Evolutionary conservation across 2,797 vertebrate genomes (phyloP).

Genomic region (Anguilla obscura): DNA sequence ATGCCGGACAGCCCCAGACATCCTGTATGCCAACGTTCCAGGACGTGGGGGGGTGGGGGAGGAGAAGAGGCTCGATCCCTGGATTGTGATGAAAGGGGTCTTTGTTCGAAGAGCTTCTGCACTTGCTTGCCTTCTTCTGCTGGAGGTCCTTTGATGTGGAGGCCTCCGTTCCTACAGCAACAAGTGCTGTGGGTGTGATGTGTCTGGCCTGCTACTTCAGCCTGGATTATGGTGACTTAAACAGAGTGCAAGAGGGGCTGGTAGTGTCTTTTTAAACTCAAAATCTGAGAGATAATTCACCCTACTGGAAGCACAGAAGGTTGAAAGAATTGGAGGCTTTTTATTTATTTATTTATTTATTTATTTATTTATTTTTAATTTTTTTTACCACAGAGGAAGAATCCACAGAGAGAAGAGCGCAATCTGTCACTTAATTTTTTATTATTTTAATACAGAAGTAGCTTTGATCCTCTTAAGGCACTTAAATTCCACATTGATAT

Average conservation of each 20-base stretch:
- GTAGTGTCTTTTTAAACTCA: neutral
- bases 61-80: neutral
- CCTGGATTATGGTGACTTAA: constrained; percentile 56
- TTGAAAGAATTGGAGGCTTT: neutral
- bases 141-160: constrained; percentile 51
- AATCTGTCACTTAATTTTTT: neutral
- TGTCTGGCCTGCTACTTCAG: constrained; percentile 58
- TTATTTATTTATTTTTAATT: neutral
- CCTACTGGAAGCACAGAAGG: neutral
- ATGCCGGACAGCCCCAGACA: neutral
- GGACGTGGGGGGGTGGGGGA: neutral
- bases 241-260: constrained; percentile 45
- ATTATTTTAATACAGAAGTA: neutral
- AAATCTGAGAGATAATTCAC: neutral
- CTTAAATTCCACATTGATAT: neutral
- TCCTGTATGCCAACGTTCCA: neutral
- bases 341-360: neutral
- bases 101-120: constrained; percentile 8
- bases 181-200: constrained; percentile 60
- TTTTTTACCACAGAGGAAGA: neutral
- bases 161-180: constrained; percentile 60
- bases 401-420: neutral
- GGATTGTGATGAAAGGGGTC: constrained; percentile 21
- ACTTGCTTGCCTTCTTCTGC: constrained; percentile 42
- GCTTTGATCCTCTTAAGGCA: neutral